phyloP scores from a whole-genome alignment of 2,888 invertebrate species.

The Imbricaverruca yamaguchii region DNA sequence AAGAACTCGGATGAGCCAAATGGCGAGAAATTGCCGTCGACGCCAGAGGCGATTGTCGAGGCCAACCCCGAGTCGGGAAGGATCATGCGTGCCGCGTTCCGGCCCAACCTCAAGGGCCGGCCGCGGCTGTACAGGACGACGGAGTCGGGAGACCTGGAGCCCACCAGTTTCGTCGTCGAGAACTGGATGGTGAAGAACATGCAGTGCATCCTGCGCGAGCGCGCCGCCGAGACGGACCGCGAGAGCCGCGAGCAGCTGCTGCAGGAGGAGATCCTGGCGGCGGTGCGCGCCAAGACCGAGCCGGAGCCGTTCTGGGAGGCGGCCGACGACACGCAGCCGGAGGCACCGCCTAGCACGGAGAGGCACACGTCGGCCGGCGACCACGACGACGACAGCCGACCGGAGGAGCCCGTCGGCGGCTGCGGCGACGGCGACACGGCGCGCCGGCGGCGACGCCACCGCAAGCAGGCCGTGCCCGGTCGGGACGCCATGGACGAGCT shows the following conservation, averaged over 20 bases:
- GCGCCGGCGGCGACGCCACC: background rate
- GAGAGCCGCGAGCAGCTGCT: conserved; percentile 12
- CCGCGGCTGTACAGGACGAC: background rate
- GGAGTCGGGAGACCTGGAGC: background rate
- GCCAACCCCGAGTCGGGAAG: background rate
- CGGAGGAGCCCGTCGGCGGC: background rate
- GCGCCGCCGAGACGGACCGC: background rate
- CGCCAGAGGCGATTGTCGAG: background rate
- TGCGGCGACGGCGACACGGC: background rate
- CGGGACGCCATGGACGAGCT: background rate
- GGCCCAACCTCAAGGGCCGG: background rate
- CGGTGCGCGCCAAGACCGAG: background rate
- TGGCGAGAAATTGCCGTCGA: no score
- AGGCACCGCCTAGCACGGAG: background rate
- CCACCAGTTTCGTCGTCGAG: background rate
- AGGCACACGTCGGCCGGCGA: background rate
- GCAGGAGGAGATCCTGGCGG: conserved; percentile 1
- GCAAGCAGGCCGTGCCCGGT: background rate
- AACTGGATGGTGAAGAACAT: conserved; percentile 3
- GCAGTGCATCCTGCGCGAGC: background rate
- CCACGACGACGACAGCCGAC: background rate
- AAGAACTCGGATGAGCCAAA: no score
- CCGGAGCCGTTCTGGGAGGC: background rate
- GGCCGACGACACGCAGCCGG: background rate
- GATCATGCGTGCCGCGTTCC: background rate